Evolutionary conservation across 2,888 invertebrate genomes (phyloP), one percentile per base, ranked within the genome.

Genomic region (Chymomyza procnemis): DNA sequence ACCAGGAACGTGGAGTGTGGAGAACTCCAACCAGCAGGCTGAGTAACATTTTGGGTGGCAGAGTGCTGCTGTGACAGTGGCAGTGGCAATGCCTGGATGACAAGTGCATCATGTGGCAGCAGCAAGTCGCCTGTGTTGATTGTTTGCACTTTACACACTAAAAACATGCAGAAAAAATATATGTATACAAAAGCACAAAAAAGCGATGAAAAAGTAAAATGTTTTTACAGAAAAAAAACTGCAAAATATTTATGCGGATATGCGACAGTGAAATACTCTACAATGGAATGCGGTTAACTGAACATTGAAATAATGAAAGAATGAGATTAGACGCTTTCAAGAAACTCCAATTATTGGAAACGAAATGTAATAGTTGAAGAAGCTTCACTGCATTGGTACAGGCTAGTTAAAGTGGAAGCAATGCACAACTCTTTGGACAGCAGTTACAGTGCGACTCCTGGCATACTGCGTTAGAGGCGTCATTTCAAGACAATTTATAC

Each of bases 91-190:
- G 22, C 55, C 63, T 18, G 18, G 48, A 2, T 50, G 46, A 16
- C 18, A 61, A 72, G 57, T 74, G 64, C 74, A 74, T 71, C 74
- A 65, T 65, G 76, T 74, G 58, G 71, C 18, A 47, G 79, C 81
- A 75, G 72, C 70, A 81, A 85, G 75, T 82, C 85, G 85, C 82
- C 80, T 62, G 82, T 76, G 85, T 82, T 85, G 85, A 81, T 81
- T 81, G 85, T 81, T 81, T 81, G 81, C 81, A 81, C 85, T 81
- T 85, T 80, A 70, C 75, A 80, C 85, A 82, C 82, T 78, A 73
- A 76, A 84, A 81, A 73, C 72, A 78, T 65, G 66, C 78, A 61
- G 58, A 52, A 41, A 41, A 41, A 41, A 26, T 26, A 26, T 26
- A 1, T 26, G 1, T 41, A 62, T 47, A 66, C n/a, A n/a, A n/a